Conservation (phyloP, 2,888 invertebrate species). For the Seira sanloemensis region DNA sequence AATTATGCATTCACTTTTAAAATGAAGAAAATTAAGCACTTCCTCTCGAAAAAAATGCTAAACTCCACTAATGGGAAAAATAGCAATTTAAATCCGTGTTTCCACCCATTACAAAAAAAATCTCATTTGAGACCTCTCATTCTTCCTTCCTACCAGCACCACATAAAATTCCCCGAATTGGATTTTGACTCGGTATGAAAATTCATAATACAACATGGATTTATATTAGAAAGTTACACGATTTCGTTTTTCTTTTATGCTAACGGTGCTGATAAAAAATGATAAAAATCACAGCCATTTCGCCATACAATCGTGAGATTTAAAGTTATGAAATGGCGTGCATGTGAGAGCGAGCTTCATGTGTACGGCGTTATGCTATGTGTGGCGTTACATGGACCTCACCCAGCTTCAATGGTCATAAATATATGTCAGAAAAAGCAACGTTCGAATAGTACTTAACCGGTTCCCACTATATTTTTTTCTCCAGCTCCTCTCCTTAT, state of each 20-base stretch:
- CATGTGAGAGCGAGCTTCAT: no score
- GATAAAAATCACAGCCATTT: neutral
- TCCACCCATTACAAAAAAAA: neutral
- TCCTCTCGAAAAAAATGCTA: neutral
- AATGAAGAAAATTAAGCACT: neutral
- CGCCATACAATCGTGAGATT: neutral
- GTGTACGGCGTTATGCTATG: no score
- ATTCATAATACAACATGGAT: no score
- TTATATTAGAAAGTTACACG: neutral
- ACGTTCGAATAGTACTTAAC: neutral
- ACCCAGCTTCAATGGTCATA: slow-evolving; percentile 29
- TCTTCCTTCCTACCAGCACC: neutral
- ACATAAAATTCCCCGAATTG: no score
- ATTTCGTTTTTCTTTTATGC: neutral
- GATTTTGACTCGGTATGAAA: no score
- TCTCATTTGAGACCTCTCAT: neutral
- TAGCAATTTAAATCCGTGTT: neutral
- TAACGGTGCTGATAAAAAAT: no score
- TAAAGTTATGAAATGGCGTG: neutral
- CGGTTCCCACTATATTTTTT: neutral
- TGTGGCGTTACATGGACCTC: slow-evolving; percentile 18
- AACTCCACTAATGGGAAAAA: no score
- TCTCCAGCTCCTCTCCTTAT: neutral
- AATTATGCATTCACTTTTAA: no score
- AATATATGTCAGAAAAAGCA: slow-evolving; percentile 28